A percentile compares a stretch with the other conserved stretches of the same genome.
Conservation (phyloP, 2,888 invertebrate genomes). For the Marasmarcha lunaedactyla region DNA sequence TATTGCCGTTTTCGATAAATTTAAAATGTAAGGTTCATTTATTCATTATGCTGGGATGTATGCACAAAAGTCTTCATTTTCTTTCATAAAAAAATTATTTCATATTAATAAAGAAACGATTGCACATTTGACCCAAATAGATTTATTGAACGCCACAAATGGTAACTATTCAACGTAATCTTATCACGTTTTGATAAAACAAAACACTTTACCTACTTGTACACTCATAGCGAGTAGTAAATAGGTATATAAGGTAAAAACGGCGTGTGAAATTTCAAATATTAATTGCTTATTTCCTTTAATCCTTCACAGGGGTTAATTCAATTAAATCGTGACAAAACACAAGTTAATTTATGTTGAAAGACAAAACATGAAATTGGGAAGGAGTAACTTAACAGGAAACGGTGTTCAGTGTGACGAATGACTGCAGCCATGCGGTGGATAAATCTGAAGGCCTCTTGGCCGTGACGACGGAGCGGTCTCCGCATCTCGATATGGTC, state of each 20-base stretch:
- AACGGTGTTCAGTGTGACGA: conserved; percentile 39
- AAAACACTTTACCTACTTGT: conserved; percentile 26
- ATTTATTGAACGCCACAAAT: conserved; percentile 31
- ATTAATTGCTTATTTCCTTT: too few species aligned
- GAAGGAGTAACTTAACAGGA: conserved; percentile 25
- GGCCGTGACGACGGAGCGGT: conserved; percentile 46
- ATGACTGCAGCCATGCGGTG: conserved; percentile 44
- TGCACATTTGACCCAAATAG: conserved; percentile 18
- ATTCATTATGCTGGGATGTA: too few species aligned
- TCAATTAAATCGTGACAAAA: conserved; percentile 32
- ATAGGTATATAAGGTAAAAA: too few species aligned
- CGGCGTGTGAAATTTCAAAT: too few species aligned
- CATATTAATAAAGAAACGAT: conserved; percentile 6
- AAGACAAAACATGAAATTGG: background rate
- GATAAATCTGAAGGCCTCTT: conserved; percentile 31
- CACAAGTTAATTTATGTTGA: too few species aligned
- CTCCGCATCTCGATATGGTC: conserved; percentile 33
- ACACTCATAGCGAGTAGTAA: too few species aligned
- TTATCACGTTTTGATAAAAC: conserved; percentile 54
- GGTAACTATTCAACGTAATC: conserved; percentile 38
- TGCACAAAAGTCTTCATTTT: too few species aligned
- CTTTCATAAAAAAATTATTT: too few species aligned
- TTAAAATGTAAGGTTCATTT: too few species aligned
- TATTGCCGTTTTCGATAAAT: too few species aligned
- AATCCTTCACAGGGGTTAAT: background rate